These are phyloP conservation scores for Osmoderma eremita DNA, from an alignment of 2,888 invertebrate species.

Conservation along the genomic window DNA sequence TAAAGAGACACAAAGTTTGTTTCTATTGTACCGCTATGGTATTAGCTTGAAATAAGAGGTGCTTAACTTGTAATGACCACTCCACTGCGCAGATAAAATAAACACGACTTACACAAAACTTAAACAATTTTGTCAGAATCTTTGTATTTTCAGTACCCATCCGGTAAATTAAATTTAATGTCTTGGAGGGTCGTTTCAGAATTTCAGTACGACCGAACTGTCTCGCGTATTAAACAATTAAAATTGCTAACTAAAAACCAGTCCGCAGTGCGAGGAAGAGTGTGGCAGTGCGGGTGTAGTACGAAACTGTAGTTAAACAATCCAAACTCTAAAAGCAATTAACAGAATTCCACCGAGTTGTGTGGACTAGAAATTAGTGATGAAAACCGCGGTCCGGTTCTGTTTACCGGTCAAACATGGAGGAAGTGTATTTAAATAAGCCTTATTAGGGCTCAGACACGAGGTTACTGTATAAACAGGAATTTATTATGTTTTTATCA, in stretches of 20 bases:
- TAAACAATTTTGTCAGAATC: constrained; percentile 24
- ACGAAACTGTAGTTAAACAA: constrained; percentile 53
- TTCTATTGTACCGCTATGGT: too few species aligned
- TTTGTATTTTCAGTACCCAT: constrained; percentile 14
- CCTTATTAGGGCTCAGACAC: constrained; percentile 57
- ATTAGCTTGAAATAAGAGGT: background rate
- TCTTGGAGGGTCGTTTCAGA: constrained; percentile 29
- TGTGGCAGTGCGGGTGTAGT: constrained; percentile 23
- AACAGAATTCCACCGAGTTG: constrained; percentile 57
- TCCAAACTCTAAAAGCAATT: constrained; percentile 58
- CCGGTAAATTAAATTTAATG: constrained; percentile 27
- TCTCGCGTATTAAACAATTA: constrained; percentile 44
- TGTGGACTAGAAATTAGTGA: constrained; percentile 59
- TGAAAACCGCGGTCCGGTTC: constrained; percentile 55
- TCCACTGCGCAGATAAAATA: constrained; percentile 1
- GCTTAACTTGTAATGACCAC: background rate
- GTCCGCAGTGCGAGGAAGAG: constrained; percentile 25
- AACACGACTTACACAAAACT: constrained; percentile 21
- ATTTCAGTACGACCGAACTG: constrained; percentile 34
- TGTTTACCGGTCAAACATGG: constrained; percentile 58
- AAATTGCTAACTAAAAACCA: constrained; percentile 42
- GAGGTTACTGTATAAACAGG: constrained; percentile 51
- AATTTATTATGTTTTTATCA: constrained; percentile 55
- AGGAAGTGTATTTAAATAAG: constrained; percentile 58
- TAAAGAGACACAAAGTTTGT: too few species aligned